These are phyloP conservation scores for Progne subis DNA, from an alignment of 2,113 vertebrate species.

Conservation along the genomic window DNA sequence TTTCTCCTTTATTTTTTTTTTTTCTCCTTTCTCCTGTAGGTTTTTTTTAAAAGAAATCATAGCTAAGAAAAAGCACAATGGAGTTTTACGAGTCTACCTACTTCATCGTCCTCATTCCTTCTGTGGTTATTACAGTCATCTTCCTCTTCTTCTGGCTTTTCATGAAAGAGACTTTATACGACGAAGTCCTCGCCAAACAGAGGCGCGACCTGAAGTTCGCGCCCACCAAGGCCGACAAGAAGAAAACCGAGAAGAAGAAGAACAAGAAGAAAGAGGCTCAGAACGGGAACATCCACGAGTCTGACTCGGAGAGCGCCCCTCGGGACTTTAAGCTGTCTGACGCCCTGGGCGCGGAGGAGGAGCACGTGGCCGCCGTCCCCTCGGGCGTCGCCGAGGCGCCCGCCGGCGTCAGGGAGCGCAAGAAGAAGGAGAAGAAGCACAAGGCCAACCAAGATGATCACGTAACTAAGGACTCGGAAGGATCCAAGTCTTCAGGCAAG, in stretches of 20 bases:
- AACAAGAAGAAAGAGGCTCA: conserved; percentile 93
- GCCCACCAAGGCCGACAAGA: conserved; percentile 87
- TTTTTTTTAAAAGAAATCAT: background rate
- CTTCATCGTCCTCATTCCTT: conserved; percentile 92
- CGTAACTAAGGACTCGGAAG: conserved; percentile 79
- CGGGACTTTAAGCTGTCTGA: conserved; percentile 86
- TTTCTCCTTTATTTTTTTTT: background rate
- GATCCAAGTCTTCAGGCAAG: conserved; percentile 83
- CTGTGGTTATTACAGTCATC: conserved; percentile 91
- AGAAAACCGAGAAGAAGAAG: conserved; percentile 95
- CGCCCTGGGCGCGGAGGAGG: conserved; percentile 77
- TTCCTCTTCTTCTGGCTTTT: conserved; percentile 99
- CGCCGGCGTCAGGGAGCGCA: conserved; percentile 82
- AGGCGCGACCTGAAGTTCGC: conserved; percentile 89
- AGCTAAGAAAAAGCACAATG: conserved; percentile 81
- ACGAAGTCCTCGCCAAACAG: conserved; percentile 93
- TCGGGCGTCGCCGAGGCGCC: conserved; percentile 69
- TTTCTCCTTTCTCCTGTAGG: background rate
- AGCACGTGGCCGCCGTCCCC: conserved; percentile 66
- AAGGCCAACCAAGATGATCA: conserved; percentile 71
- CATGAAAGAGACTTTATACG: conserved; percentile 98
- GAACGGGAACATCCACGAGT: conserved; percentile 84
- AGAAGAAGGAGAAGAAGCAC: conserved; percentile 92
- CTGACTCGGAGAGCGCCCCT: conserved; percentile 84
- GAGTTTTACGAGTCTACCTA: conserved; percentile 96